Evolutionary conservation across 2,797 vertebrate species (phyloP), one percentile per base, ranked within the genome.

Genomic region (Microhierax caerulescens): DNA sequence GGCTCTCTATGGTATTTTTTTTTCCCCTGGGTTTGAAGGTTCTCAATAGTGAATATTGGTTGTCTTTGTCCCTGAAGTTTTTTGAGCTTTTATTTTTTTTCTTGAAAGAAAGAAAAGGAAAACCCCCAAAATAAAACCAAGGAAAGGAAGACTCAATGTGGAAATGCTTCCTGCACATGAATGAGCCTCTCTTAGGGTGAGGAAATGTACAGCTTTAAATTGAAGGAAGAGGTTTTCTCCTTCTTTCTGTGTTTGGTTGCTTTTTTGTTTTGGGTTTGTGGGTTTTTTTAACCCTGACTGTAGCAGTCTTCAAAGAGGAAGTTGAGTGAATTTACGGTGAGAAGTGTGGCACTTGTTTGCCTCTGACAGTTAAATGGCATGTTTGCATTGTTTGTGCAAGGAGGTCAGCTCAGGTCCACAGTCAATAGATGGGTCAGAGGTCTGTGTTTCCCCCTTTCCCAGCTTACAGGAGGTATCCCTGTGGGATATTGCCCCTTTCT

Each of bases 361-460:
- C 51, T 48, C 36, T 70, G 81, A 13, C 69, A 37, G 48, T 47
- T 47, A 41, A 91, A 50, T 51, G 73, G 39, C 85, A 67, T 0
- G 1, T 60, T 67, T 34, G 39, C 37, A 4, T 63, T 94, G 81
- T 84, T 94, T 77, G 56, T 63, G 16, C 50, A 41, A 61, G 85
- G 78, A 90, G 86, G 86, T 79, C 93, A 70, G 78, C 83, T 90
- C 45, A 68, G 87, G 37, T n/a, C 78, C 16, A 3, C 9, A 5
- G 75, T 87, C 83, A 95, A 37, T 43, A 78, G 72, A 6, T 7
- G 27, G 91, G 90, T 96, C 93, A 94, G 86, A 91, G 93, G 84
- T 91, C 87, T 63, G 25, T 76, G 73, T 57, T 57, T 82, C 47
- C 63, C 85, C 69, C 43, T 83, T 82, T 20, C 73, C 78, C 36